These are phyloP conservation scores for Cossypha polioptera DNA, from an alignment of 2,797 vertebrate species.

Conservation along the genomic window DNA sequence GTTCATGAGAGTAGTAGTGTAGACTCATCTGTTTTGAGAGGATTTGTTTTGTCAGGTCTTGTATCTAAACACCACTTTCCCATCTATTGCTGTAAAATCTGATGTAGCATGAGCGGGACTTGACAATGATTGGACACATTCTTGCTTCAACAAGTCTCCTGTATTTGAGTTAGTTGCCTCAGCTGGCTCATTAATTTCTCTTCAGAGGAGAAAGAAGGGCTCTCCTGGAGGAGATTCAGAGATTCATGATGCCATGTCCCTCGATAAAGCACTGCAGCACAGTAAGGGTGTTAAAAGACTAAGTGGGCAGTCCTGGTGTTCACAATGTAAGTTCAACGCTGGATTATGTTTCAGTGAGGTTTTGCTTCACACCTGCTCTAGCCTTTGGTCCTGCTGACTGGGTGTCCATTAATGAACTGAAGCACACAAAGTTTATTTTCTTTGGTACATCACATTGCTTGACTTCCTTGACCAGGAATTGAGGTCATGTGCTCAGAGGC, in stretches of 20 bases:
- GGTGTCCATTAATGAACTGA: not conserved
- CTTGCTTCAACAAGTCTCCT: not conserved
- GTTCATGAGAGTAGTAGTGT: not conserved
- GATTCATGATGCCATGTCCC: rapidly evolving
- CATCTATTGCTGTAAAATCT: not conserved
- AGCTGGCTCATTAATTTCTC: not conserved
- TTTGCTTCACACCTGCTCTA: not conserved
- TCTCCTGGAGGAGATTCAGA: not conserved
- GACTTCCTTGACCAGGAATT: not conserved
- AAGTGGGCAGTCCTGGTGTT: not conserved
- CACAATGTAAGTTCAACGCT: not conserved
- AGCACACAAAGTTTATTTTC: not conserved
- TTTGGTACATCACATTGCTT: not conserved
- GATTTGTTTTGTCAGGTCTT: not conserved
- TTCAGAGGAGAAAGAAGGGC: not conserved
- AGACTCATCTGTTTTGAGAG: not conserved
- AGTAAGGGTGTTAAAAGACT: not conserved
- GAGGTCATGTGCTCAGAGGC: not conserved
- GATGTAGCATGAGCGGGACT: not conserved
- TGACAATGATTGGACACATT: not conserved
- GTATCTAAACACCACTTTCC: not conserved
- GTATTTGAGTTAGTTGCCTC: not conserved
- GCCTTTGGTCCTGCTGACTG: not conserved
- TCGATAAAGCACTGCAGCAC: not conserved
- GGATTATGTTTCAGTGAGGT: not conserved